Conservation (phyloP, 2,888 invertebrate species). For the Charanyca ferruginea region DNA sequence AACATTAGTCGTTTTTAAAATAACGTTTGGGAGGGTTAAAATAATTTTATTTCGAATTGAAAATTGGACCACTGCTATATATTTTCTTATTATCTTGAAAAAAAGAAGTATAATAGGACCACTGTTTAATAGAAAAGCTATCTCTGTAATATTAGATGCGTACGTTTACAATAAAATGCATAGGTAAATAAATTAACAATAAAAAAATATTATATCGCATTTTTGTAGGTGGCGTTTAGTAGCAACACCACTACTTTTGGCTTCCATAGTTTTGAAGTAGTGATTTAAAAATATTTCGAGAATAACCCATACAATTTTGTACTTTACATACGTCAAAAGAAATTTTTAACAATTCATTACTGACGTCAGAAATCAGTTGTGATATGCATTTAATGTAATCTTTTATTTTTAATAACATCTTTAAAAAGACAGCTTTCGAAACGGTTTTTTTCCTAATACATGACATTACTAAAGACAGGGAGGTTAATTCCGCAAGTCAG, state of each 20-base stretch:
- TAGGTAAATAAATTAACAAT: constrained; percentile 65
- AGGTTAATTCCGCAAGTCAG: constrained; percentile 67
- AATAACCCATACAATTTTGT: constrained; percentile 77
- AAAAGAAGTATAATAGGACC: constrained; percentile 77
- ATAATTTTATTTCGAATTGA: constrained; percentile 62
- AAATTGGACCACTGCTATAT: constrained; percentile 87
- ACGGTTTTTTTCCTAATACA: constrained; percentile 60
- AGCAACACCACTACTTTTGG: constrained; percentile 83
- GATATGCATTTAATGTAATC: constrained; percentile 81
- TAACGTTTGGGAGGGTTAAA: constrained; percentile 41
- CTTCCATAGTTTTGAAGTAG: constrained; percentile 89
- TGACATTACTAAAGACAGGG: constrained; percentile 47
- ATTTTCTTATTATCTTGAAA: constrained; percentile 82
- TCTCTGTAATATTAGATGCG: constrained; percentile 82
- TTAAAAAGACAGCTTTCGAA: constrained; percentile 74
- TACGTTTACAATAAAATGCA: constrained; percentile 74
- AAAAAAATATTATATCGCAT: constrained; percentile 72
- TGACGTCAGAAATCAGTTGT: constrained; percentile 75
- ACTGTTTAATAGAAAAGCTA: constrained; percentile 84
- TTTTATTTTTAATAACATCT: constrained; percentile 59
- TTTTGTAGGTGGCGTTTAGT: constrained; percentile 77
- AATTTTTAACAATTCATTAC: constrained; percentile 52
- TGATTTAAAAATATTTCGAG: constrained; percentile 67
- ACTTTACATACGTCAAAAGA: constrained; percentile 78
- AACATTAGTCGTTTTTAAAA: constrained; percentile 55